A percentile compares a stretch with the other conserved stretches of the same genome.
phyloP scores from a whole-genome alignment of 2,888 invertebrate genomes.

The Papilio gigon region DNA sequence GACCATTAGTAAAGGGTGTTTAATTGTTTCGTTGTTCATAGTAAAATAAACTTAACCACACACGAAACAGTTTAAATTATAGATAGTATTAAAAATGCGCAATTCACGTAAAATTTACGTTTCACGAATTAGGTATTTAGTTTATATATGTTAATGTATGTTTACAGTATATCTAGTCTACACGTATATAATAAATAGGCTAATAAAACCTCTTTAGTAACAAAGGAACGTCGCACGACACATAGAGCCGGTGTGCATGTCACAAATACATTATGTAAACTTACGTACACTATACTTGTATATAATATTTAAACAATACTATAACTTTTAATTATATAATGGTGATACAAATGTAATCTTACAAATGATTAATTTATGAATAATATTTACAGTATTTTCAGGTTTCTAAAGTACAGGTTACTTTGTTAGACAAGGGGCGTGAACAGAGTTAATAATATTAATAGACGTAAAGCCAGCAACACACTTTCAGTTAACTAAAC shows the following conservation, averaged over 20 bases:
- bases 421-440: conserved; percentile 5
- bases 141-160: conserved; percentile 27
- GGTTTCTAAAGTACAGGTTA: conserved; percentile 60
- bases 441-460: background rate
- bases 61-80: too few species aligned
- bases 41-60: too few species aligned
- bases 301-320: conserved; percentile 54
- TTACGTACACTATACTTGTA: conserved; percentile 58
- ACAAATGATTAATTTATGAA: conserved; percentile 63
- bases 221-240: conserved; percentile 78
- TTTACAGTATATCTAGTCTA: conserved; percentile 59
- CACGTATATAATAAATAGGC: conserved; percentile 64
- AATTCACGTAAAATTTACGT: conserved; percentile 52
- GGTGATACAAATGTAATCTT: conserved; percentile 66
- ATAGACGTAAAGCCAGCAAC: too few species aligned
- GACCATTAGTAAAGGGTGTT: too few species aligned
- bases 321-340: conserved; percentile 57
- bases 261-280: conserved; percentile 59
- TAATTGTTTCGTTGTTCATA: too few species aligned
- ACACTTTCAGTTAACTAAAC: too few species aligned
- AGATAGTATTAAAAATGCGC: conserved; percentile 63
- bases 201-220: conserved; percentile 72
- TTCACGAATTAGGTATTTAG: conserved; percentile 14
- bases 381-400: conserved; percentile 67
- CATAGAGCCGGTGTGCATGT: conserved; percentile 60